Evolutionary conservation across 2,797 vertebrate genomes (phyloP), one percentile per base, ranked within the genome.

Genomic region (Australoheros facetus): DNA sequence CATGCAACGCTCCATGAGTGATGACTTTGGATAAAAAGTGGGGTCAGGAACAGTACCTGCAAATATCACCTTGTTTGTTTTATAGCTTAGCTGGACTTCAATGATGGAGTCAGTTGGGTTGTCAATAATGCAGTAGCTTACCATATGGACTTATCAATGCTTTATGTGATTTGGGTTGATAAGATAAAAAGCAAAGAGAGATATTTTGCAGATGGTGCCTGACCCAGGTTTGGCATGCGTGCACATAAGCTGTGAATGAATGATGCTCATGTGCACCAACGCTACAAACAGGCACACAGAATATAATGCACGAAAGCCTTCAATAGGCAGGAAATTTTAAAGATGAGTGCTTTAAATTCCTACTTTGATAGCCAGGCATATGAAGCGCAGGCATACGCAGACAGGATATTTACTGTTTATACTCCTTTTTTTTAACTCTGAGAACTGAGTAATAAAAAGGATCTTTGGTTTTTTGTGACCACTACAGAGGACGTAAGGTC

Each of bases 331-430:
- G 77, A 85, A 42, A 85, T 82, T 66, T 77, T 75, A 64, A 62
- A 84, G 64, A 70, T 4, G 8, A 75, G 53, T 11, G 11, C 42
- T 30, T 54, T 1, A 45, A 80, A 90, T 90, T 91, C 85, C 79
- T 60, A 0, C 80, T 80, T 69, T 80, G 62, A 85, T 57, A 60
- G 30, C 55, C 45, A 4, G 6, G 4, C 37, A 13, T 37, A 8
- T 26, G 56, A 80, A 72, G 28, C 30, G 58, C 4, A 30, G 1
- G 3, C 30, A 12, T 4, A 3, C 32, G 56, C 64, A 62, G 69
- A 60, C 56, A 88, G 88, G 90, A 92, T 88, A 91, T 92, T 84
- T 56, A 83, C 48, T 45, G 34, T 77, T 13, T 48, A 37, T 8
- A 8, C 34, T 37, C 9, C 34, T 37, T 32, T 32, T 30, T 4